phyloP scores from a whole-genome alignment of 2,113 vertebrate species.

The Illadopsis cleaveri region DNA sequence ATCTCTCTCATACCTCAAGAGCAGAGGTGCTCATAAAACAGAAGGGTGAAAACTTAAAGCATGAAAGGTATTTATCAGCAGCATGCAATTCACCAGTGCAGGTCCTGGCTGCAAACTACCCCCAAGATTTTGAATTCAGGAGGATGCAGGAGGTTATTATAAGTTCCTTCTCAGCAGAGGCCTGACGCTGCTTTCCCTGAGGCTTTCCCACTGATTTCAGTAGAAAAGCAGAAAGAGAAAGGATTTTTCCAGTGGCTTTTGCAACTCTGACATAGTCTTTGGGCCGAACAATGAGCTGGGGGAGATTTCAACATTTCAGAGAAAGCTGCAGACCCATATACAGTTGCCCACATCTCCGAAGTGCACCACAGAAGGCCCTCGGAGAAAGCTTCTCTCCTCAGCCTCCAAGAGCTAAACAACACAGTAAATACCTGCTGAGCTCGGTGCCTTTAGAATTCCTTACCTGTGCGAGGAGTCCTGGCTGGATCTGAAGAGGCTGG shows the following conservation, averaged over 20 bases:
- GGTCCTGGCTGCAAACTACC: background rate
- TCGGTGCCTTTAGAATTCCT: background rate
- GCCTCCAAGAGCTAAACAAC: background rate
- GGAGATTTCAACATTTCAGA: background rate
- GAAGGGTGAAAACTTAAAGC: background rate
- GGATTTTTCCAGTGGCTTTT: background rate
- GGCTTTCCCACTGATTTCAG: background rate
- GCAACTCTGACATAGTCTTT: background rate
- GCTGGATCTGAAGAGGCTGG: constrained; percentile 96
- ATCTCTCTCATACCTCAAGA: background rate
- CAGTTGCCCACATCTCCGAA: background rate
- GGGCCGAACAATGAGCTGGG: background rate
- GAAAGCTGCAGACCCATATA: background rate
- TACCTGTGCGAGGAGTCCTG: constrained; percentile 97
- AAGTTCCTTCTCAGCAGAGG: background rate
- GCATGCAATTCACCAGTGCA: background rate
- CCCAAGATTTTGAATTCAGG: background rate
- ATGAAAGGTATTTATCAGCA: background rate
- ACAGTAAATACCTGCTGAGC: background rate
- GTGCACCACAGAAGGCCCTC: background rate
- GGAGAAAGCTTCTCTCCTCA: background rate
- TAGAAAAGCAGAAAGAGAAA: background rate
- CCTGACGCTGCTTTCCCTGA: background rate
- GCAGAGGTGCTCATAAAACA: background rate
- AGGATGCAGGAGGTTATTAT: background rate